phyloP scores from a whole-genome alignment of 2,888 invertebrate species.

The Clistopyga incitator region DNA sequence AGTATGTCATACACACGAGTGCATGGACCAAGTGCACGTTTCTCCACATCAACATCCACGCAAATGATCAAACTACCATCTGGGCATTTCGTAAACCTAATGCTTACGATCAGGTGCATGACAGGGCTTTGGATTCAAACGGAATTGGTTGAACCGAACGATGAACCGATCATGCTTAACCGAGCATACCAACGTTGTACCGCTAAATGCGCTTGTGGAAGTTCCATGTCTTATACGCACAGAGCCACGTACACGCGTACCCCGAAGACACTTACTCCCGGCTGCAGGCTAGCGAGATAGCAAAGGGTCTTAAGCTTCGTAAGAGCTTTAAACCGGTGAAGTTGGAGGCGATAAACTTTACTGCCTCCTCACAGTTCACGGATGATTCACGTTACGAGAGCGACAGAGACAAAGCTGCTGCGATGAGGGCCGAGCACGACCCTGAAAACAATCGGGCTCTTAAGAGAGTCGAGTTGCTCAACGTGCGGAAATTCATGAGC shows the following conservation, averaged over 20 bases:
- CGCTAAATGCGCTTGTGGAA: not conserved
- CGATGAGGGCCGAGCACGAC: conserved; percentile 26
- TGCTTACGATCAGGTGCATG: not conserved
- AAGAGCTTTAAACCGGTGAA: conserved; percentile 45
- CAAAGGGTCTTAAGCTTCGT: conserved; percentile 23
- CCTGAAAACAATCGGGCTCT: conserved; percentile 53
- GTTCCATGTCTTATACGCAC: conserved; percentile 4
- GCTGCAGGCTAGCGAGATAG: conserved; percentile 39
- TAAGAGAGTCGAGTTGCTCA: conserved; percentile 1
- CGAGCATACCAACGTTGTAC: not conserved
- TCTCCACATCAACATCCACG: too few relatives aligned
- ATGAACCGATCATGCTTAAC: conserved; percentile 1
- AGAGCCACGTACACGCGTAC: not conserved
- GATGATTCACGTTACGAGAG: conserved; percentile 36
- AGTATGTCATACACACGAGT: too few relatives aligned
- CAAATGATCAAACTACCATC: not conserved
- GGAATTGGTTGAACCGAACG: not conserved
- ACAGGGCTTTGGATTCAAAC: not conserved
- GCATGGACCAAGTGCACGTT: too few relatives aligned
- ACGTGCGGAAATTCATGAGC: conserved; percentile 44
- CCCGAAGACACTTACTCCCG: conserved; percentile 12
- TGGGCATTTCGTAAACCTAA: not conserved
- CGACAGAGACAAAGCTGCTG: conserved; percentile 19
- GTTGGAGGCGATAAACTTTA: conserved; percentile 54
- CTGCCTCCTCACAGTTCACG: conserved; percentile 49